Evolutionary conservation across 2,113 vertebrate genomes (phyloP).

Genomic region (Pygoscelis antarcticus): DNA sequence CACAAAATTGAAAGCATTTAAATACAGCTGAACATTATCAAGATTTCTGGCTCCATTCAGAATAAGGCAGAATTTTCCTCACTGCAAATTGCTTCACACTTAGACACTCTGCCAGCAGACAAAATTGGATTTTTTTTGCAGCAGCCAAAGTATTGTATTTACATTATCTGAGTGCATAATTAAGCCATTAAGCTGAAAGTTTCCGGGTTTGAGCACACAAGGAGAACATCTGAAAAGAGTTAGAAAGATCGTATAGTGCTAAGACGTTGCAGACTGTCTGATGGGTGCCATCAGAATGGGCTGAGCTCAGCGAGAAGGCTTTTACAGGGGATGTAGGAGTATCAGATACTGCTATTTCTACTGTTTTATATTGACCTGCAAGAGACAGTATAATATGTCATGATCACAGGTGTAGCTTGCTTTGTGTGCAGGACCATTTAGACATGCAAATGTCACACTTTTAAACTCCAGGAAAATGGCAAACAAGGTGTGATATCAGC

Average conservation of each 20-base stretch:
- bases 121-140: conserved; percentile 50
- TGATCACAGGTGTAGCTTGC: not conserved
- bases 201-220: not conserved
- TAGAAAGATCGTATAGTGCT: not conserved
- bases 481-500: not conserved
- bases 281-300: not conserved
- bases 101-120: conserved; percentile 39
- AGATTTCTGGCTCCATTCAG: conserved; percentile 48
- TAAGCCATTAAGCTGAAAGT: conserved; percentile 59
- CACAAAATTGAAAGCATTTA: not conserved
- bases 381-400: not conserved
- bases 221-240: conserved; percentile 9
- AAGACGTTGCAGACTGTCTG: not conserved
- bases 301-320: not conserved
- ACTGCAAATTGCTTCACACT: conserved; percentile 60
- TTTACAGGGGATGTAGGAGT: not conserved
- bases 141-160: conserved; percentile 67
- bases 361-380: not conserved
- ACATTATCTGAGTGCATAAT: conserved; percentile 63
- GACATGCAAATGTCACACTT: not conserved
- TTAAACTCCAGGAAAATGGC: not conserved
- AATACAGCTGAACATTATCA: conserved; percentile 35
- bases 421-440: not conserved
- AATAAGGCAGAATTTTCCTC: conserved; percentile 51
- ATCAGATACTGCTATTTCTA: not conserved